Evolutionary conservation across 2,888 invertebrate species (phyloP), one percentile per base, ranked within the genome.

Genomic region (Suillia variegata): DNA sequence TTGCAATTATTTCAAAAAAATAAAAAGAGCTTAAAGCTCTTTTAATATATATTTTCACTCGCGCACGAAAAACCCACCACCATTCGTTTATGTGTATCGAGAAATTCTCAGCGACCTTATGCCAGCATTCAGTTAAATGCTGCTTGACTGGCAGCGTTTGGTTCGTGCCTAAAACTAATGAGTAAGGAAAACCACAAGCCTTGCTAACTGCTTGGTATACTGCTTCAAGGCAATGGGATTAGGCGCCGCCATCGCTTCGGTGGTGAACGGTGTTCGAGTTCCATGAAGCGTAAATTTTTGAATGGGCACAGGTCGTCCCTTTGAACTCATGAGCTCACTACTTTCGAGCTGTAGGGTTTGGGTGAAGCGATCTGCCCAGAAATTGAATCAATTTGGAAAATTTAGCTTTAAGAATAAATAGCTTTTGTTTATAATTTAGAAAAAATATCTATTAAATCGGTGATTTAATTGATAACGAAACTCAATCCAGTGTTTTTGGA

Each of bases 151-250:
- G 62, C 4, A 0, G 0, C 0, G 0, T 0, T 0, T 24, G 24
- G 63, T 13, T 75, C 55, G 77, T 77, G 77, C 77, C 79, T 74
- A 69, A 75, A 77, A 71, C 71, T 67, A 70, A 78, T 71, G 75
- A 78, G 78, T 78, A 78, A 77, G 79, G 79, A 78, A 77, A 78
- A 75, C 75, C 77, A 71, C 64, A 62, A 59, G 71, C 75, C 78
- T 71, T 77, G 78, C 68, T 74, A 64, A 78, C 61, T 64, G 75
- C 79, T 76, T 57, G 78, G 75, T 67, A 67, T 74, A 58, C 66
- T 68, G 78, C 79, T 77, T 78, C 75, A 65, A 67, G 75, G 76
- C 79, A 74, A 56, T 62, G 68, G 66, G 62, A 53, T 54, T 26
- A 17, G 48, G 50, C 47, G 22, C 50, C 42, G 42, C 24, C n/a